A percentile compares a stretch with the other conserved stretches of the same genome.
phyloP scores from a whole-genome alignment of 2,888 invertebrate species.

The Lepeophtheirus nordmannii region DNA sequence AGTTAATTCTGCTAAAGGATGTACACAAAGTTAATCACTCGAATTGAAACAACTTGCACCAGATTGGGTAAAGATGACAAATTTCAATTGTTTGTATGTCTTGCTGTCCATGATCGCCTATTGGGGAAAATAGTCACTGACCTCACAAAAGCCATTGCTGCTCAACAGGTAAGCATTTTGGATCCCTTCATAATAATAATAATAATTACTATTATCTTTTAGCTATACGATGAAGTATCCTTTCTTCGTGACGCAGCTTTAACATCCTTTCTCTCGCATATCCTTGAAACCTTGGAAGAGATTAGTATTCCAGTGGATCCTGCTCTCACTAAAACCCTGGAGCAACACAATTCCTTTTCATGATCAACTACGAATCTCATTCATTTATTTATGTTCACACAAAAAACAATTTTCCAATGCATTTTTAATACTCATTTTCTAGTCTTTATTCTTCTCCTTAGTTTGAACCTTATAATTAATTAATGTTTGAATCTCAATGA shows the following conservation, averaged over 20 bases:
- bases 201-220: constrained; percentile 42
- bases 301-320: constrained; percentile 46
- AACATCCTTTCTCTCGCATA: constrained; percentile 72
- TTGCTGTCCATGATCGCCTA: constrained; percentile 58
- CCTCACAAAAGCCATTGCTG: constrained; percentile 22
- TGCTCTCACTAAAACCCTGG: constrained; percentile 33
- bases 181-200: no score
- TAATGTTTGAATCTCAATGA: background rate
- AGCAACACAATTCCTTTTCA: constrained; percentile 3
- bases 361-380: background rate
- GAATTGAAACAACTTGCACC: constrained; percentile 41
- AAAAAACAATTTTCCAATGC: background rate
- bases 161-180: constrained; percentile 11
- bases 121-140: constrained; percentile 15
- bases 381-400: no score
- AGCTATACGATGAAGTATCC: constrained; percentile 92
- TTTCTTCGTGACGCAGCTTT: constrained; percentile 75
- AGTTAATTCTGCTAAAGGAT: constrained; percentile 3
- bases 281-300: constrained; percentile 73
- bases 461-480: background rate
- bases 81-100: constrained; percentile 87
- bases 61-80: constrained; percentile 93
- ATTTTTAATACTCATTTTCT: background rate
- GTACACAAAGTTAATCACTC: constrained; percentile 23
- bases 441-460: background rate